phyloP scores from a whole-genome alignment of 2,888 invertebrate species.

The Troides helena region DNA sequence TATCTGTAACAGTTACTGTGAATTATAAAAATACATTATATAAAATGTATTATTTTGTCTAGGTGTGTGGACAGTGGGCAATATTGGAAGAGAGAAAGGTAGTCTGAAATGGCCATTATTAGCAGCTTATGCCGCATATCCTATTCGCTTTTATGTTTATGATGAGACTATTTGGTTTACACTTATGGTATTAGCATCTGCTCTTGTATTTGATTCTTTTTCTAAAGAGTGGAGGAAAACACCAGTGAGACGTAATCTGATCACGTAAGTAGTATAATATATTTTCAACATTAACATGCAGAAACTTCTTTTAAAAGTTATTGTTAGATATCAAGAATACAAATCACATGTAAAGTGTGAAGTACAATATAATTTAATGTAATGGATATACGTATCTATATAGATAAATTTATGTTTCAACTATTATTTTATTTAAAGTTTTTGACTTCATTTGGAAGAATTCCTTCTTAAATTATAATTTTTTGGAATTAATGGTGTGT shows the following conservation, averaged over 20 bases:
- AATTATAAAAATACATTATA: no score
- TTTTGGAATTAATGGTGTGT: no score
- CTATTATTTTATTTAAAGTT: no score
- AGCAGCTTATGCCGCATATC: slow-evolving; percentile 84
- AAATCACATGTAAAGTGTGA: no score
- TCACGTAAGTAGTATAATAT: slow-evolving; percentile 48
- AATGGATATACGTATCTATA: no score
- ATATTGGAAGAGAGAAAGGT: slow-evolving; percentile 91
- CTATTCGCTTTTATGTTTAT: slow-evolving; percentile 85
- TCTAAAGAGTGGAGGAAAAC: slow-evolving; percentile 89
- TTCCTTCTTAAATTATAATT: no score
- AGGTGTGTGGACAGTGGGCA: slow-evolving; percentile 96
- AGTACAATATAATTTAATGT: no score
- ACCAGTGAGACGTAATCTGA: slow-evolving; percentile 65
- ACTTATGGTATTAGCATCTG: slow-evolving; percentile 82
- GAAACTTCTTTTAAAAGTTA: no score
- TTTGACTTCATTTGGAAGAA: no score
- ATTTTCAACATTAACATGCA: not conserved
- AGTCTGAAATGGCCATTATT: slow-evolving; percentile 84
- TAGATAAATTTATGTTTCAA: no score
- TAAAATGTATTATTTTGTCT: slow-evolving; percentile 39
- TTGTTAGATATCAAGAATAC: no score
- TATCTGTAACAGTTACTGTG: no score
- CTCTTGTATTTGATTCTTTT: slow-evolving; percentile 86
- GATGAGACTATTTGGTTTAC: slow-evolving; percentile 87